phyloP scores from a whole-genome alignment of 2,888 invertebrate species.

The Drosophila glabriapex region DNA sequence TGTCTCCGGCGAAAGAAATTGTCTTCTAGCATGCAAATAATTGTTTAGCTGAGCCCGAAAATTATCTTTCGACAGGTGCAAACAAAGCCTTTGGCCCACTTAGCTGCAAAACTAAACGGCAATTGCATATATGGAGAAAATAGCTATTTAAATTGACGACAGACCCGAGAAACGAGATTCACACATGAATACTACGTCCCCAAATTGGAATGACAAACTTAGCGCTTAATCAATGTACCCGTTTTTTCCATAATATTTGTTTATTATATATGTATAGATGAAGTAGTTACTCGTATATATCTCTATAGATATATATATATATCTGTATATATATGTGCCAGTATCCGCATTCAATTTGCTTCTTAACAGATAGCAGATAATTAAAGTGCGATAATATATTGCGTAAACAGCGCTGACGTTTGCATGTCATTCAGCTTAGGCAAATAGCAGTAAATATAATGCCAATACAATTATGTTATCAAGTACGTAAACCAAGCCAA shows the following conservation, averaged over 20 bases:
- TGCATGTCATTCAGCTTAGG: constrained; percentile 50
- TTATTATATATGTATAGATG: neutral
- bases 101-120: constrained; percentile 9
- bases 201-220: neutral
- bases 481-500: neutral
- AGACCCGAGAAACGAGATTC: neutral
- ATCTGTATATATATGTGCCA: neutral
- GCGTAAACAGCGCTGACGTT: constrained; percentile 39
- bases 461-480: constrained; percentile 43
- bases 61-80: constrained; percentile 66
- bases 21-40: constrained; percentile 48
- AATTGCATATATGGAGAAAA: neutral
- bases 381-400: constrained; percentile 52
- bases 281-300: neutral
- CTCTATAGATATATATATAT: too few species aligned
- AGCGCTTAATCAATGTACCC: neutral
- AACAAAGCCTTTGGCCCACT: constrained; percentile 35
- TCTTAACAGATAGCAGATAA: constrained; percentile 48
- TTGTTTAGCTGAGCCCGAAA: constrained; percentile 49
- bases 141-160: neutral
- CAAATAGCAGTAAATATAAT: constrained; percentile 38
- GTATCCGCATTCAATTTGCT: constrained; percentile 19
- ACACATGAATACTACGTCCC: neutral
- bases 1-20: constrained; percentile 31
- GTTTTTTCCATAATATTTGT: constrained; percentile 2